Percentiles rank a stretch among this genome's conserved stretches.
These are phyloP conservation scores for Rhinolophus ferrumequinum DNA, from an alignment of 2,113 vertebrate genomes.

Conservation along the genomic window DNA sequence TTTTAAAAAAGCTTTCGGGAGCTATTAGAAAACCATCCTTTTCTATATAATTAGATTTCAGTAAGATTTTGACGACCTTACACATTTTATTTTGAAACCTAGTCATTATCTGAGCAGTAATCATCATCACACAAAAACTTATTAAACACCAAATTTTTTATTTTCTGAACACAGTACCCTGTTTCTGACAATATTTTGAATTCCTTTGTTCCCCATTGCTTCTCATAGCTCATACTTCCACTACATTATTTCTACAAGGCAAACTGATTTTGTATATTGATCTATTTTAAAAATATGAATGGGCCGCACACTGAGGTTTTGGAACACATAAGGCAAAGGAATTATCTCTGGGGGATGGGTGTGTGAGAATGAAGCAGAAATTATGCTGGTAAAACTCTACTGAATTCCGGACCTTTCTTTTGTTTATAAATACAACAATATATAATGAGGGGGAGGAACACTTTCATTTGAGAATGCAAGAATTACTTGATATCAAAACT, in stretches of 20 bases:
- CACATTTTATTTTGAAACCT: conserved; percentile 62
- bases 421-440: not conserved
- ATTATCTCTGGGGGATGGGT: conserved; percentile 10
- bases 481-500: not conserved
- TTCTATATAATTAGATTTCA: conserved; percentile 36
- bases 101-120: conserved; percentile 65
- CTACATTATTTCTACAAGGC: conserved; percentile 70
- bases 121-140: conserved; percentile 57
- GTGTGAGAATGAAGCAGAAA: not conserved
- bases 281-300: conserved; percentile 72
- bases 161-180: conserved; percentile 77
- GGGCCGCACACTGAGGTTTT: conserved; percentile 60
- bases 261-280: conserved; percentile 65
- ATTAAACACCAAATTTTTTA: conserved; percentile 73
- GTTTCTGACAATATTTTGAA: conserved; percentile 71
- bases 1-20: not conserved
- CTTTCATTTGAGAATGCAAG: conserved; percentile 20
- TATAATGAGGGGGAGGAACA: not conserved
- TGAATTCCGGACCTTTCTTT: not conserved
- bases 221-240: conserved; percentile 72
- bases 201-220: conserved; percentile 75
- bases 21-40: conserved; percentile 1
- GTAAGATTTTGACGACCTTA: not conserved
- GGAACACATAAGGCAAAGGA: conserved; percentile 59
- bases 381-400: not conserved